Base-by-base conservation (phyloP, 2,113 vertebrate species). In the Mugil cephalus region DNA sequence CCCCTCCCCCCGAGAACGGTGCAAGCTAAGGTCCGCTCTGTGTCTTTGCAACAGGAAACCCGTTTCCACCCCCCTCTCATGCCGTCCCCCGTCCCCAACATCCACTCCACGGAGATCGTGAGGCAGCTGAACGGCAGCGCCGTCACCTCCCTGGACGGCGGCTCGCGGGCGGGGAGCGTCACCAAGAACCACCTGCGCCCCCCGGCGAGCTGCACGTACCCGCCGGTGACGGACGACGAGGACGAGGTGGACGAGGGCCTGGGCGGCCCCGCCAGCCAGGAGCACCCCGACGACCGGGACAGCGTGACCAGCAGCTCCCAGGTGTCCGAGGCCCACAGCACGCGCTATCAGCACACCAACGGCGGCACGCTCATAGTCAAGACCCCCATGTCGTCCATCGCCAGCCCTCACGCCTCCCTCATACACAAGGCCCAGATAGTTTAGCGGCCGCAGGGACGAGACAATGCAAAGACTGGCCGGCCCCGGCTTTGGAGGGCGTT, bases 351-450 rank as follows among this genome's bases (percentile, higher is more conserved):
- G 54, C 93, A 94, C 73, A 93, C 93, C 84, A 97, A 98, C 0
- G 96, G 96, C 0, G 96, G 96, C 17, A 91, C 92, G 0, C 84
- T 96, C 11, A 88, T 93, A 64, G 93, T 95, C 69, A 95, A 95
- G 67, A 86, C 54, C 63, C 74, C 39, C 3, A 30, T 30, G 2
- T 30, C 24, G 5, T 52, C 58, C 6, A 3, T 48, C 1, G 34
- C 84, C 11, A 53, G 64, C 82, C 90, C 47, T 15, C 93, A 92
- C 0, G 91, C 94, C 64, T 95, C 95, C 71, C 86, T 95, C 45
- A 95, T 97, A 83, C 96, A 97, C 0, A 94, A 95, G 72, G 96
- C 96, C 10, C 96, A 98, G 86, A 94, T 98, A 46, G 97, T 98
- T 88, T 98, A 93, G 60, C 21, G 1, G 19, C 6, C 8, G 12